These are phyloP conservation scores for Amblyjoppa fuscipennis DNA, from an alignment of 2,888 invertebrate species.

Conservation along the genomic window DNA sequence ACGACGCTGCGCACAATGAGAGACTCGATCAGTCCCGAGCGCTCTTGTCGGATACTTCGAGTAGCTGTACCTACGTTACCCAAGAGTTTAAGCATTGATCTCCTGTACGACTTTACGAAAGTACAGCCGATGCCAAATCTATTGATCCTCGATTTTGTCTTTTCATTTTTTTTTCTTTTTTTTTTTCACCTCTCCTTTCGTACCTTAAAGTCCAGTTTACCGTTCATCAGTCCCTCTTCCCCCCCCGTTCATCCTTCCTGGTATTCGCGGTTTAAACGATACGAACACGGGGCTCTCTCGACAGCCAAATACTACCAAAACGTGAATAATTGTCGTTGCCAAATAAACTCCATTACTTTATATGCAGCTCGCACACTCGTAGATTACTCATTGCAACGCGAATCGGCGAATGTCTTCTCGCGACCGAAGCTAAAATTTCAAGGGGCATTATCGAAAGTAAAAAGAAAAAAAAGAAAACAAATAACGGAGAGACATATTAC, in stretches of 20 bases:
- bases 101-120: slow-evolving; percentile 81
- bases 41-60: slow-evolving; percentile 44
- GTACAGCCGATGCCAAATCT: slow-evolving; percentile 84
- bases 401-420: not conserved
- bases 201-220: slow-evolving; percentile 31
- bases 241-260: not conserved
- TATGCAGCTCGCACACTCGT: not conserved
- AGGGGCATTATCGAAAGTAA: slow-evolving; percentile 9
- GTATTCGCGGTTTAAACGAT: slow-evolving; percentile 7
- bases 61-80: slow-evolving; percentile 77
- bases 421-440: not conserved
- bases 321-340: not conserved
- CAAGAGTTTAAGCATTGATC: slow-evolving; percentile 82
- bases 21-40: slow-evolving; percentile 36
- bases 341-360: slow-evolving; percentile 6
- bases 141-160: slow-evolving; percentile 70
- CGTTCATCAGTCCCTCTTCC: not conserved
- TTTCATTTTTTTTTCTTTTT: slow-evolving; percentile 58
- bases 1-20: slow-evolving; percentile 4
- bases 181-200: slow-evolving; percentile 56
- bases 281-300: not conserved
- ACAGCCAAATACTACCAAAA: not conserved
- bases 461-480: not conserved
- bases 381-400: not conserved
- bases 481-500: not conserved